phyloP scores from a whole-genome alignment of 2,797 vertebrate species.

The Geotrypetes seraphini region DNA sequence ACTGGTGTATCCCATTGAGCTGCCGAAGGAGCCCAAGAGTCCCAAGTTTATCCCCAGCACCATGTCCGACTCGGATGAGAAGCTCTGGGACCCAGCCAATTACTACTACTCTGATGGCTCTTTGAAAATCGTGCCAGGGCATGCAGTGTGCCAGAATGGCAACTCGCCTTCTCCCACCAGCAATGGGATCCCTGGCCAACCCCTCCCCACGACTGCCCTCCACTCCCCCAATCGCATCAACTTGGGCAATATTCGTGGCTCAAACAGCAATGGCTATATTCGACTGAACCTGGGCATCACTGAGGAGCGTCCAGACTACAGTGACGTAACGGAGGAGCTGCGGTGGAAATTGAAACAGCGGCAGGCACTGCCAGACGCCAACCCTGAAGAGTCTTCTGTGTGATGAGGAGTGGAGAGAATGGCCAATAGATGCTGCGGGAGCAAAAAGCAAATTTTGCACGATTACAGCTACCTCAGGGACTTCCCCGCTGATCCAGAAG shows the following conservation, averaged over 20 bases:
- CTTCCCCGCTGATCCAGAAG: slow-evolving; percentile 16
- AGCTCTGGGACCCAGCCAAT: slow-evolving; percentile 89
- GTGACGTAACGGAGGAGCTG: slow-evolving; percentile 86
- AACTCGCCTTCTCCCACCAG: slow-evolving; percentile 37
- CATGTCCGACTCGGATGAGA: slow-evolving; percentile 77
- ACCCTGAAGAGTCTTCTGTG: slow-evolving; percentile 92
- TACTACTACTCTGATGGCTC: slow-evolving; percentile 93
- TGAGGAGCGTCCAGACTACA: slow-evolving; percentile 79
- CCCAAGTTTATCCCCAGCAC: slow-evolving; percentile 78
- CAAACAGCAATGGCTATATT: slow-evolving; percentile 86
- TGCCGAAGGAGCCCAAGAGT: slow-evolving; percentile 76
- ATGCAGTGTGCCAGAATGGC: slow-evolving; percentile 68
- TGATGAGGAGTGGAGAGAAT: slow-evolving; percentile 52
- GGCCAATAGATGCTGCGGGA: not conserved
- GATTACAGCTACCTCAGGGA: slow-evolving; percentile 44
- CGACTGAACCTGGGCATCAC: slow-evolving; percentile 75
- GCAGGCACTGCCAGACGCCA: slow-evolving; percentile 84
- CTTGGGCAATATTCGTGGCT: slow-evolving; percentile 78
- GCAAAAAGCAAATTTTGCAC: slow-evolving; percentile 9
- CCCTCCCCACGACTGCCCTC: slow-evolving; percentile 73
- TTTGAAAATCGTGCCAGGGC: slow-evolving; percentile 90
- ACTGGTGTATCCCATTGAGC: slow-evolving; percentile 82
- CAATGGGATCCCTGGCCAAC: slow-evolving; percentile 69
- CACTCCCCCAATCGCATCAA: slow-evolving; percentile 87
- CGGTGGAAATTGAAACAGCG: slow-evolving; percentile 88